Base-by-base conservation (phyloP, 2,888 invertebrate genomes). In the Salticus scenicus region DNA sequence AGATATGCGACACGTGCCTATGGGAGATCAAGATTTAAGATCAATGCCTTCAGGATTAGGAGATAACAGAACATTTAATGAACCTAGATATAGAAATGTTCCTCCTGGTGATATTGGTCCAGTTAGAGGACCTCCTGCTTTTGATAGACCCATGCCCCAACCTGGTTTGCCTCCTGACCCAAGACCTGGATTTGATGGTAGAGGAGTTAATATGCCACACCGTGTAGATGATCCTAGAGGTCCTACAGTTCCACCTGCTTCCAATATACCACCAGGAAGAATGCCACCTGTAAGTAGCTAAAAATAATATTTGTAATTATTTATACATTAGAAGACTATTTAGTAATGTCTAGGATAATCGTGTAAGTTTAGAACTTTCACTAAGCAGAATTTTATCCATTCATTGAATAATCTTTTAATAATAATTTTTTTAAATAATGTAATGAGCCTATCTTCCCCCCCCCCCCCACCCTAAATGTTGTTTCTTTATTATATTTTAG, bases 11-110 rank as follows among this genome's bases (percentile, higher is more conserved):
- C 89, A 89, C 69, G 72, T 81, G 14, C 37, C 4, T 7, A 79
- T 88, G 51, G 41, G 67, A 4, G 88, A 89, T 74, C 87, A 88
- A 33, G 88, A 88, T 42, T 57, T 88, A 12, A 71, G 88, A 37
- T 17, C 31, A 28, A 8, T 80, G 27, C 87, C 79, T 20, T 83
- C 79, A n/a, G 88, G 51, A 28, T 96, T 96, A n/a, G 76, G 80
- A 27, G 82, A 88, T 66, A 84, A 64, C 72, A 66, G 88, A 33
- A 41, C 81, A 33, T 76, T 82, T 73, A 17, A 17, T 4, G 86
- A 85, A 47, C 84, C 87, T 30, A 69, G 79, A 63, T 69, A 66
- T 41, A 76, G 76, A 24, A 70, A 70, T 5, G 30, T 77, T 57
- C 64, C 47, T 28, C 41, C 33, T 24, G 33, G 64, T 8, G 67